Conservation (phyloP, 2,797 vertebrate genomes). For the Hafferia zeledoni region DNA sequence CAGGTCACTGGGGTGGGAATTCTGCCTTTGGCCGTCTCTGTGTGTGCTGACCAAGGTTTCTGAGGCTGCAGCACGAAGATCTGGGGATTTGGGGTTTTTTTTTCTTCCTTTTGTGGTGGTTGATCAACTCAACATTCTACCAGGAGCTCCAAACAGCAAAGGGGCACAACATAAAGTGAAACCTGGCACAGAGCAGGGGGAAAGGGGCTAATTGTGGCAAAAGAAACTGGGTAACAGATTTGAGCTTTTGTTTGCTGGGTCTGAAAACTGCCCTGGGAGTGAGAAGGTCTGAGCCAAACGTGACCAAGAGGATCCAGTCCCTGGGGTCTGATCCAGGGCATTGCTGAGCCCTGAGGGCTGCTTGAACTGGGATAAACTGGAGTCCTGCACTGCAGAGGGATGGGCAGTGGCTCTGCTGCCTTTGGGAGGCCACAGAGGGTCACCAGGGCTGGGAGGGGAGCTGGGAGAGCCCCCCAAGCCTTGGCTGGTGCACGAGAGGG, state of each 20-base stretch:
- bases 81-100: not conserved
- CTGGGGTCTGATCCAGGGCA: not conserved
- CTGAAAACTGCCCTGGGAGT: not conserved
- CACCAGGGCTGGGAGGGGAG: not conserved
- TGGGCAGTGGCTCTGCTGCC: not conserved
- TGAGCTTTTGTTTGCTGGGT: not conserved
- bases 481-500: fast-evolving
- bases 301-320: not conserved
- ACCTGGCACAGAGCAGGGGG: not conserved
- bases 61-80: not conserved
- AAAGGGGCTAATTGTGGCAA: not conserved
- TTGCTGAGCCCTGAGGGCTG: not conserved
- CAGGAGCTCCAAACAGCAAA: not conserved
- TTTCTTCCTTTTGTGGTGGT: not conserved
- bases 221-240: not conserved
- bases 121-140: not conserved
- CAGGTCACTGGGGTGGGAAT: not conserved
- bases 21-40: not conserved
- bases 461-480: not conserved
- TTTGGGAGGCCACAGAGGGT: not conserved
- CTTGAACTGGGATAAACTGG: not conserved
- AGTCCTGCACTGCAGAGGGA: not conserved
- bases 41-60: not conserved
- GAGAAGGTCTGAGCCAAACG: not conserved
- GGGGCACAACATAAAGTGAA: not conserved